Base-by-base conservation (phyloP, 2,113 vertebrate species). In the Brachyistius frenatus region DNA sequence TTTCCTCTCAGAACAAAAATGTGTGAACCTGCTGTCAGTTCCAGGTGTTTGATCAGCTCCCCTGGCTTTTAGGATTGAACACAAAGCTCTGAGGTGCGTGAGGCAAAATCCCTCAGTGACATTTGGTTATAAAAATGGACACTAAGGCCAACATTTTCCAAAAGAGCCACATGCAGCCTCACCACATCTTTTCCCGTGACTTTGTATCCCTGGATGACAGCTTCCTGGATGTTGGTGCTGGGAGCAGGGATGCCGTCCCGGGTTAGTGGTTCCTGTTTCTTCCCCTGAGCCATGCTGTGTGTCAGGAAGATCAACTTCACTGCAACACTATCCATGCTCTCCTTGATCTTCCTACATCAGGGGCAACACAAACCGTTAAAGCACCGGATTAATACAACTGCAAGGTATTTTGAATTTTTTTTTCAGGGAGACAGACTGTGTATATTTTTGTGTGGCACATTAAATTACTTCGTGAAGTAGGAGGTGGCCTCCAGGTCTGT, bases 281-380 rank as follows among this genome's bases (percentile, higher is more conserved):
- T 94, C 33, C 78, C 74, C 57, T 94, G 96, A 7, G 49, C 96
- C 0, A 98, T 93, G 0, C 57, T 90, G 80, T 98, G 97, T 56
- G 97, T 93, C 75, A 98, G 69, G 86, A 96, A 97, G 87, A 97
- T 98, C 63, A 98, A 70, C 70, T 96, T 97, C n/a, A 96, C 96
- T 8, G 96, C 94, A n/a, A 97, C 92, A 54, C 95, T 95, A 73
- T 93, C 94, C 88, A 97, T 92, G 85, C 97, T 98, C 80, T 97
- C 96, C 80, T 95, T 96, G 87, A 98, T 97, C 89, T 97, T 97
- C 92, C 97, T 98, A 83, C 53, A 73, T 53, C 72, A 84, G 53
- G 47, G 65, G 1, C 15, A 7, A 67, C 2, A 58, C 5, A 80
- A 63, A 32, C 13, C 0, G 6, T 58, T 61, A 44, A 3, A 47